Evolutionary conservation across 2,113 vertebrate species (phyloP).

Genomic region (Hiodon tergisus): DNA sequence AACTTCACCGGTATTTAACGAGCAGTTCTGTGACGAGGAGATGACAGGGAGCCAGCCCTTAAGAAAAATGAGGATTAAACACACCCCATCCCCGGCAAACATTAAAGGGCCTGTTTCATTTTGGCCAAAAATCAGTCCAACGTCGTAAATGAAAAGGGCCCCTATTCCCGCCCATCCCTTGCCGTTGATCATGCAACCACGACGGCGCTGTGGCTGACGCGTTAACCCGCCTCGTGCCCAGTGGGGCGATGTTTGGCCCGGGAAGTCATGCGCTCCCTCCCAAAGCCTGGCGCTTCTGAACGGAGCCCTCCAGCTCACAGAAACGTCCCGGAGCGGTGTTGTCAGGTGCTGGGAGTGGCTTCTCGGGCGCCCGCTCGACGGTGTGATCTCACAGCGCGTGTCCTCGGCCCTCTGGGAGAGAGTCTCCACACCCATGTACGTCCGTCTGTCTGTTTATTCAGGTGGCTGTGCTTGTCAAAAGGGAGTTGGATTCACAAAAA

Average conservation of each 20-base stretch:
- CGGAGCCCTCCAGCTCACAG: no score
- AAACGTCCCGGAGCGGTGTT: not conserved
- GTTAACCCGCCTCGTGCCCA: no score
- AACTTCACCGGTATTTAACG: not conserved
- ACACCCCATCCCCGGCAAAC: not conserved
- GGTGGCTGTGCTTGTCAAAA: not conserved
- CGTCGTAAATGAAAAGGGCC: not conserved
- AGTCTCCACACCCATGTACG: not conserved
- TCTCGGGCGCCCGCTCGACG: not conserved
- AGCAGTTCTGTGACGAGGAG: conserved; percentile 3
- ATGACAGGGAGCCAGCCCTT: not conserved
- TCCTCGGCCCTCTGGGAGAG: not conserved
- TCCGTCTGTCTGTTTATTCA: not conserved
- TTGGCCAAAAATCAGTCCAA: not conserved
- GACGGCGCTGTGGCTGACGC: no score
- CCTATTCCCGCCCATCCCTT: no score
- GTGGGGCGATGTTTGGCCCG: no score
- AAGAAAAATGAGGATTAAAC: conserved; percentile 9
- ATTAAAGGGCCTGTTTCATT: not conserved
- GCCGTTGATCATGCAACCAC: no score
- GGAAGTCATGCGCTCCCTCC: no score
- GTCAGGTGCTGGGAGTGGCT: no score
- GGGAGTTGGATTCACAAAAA: not conserved
- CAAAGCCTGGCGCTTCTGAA: no score
- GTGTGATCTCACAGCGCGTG: not conserved